Base-by-base conservation (phyloP, 2,888 invertebrate genomes). In the Malthinus seriepunctatus region DNA sequence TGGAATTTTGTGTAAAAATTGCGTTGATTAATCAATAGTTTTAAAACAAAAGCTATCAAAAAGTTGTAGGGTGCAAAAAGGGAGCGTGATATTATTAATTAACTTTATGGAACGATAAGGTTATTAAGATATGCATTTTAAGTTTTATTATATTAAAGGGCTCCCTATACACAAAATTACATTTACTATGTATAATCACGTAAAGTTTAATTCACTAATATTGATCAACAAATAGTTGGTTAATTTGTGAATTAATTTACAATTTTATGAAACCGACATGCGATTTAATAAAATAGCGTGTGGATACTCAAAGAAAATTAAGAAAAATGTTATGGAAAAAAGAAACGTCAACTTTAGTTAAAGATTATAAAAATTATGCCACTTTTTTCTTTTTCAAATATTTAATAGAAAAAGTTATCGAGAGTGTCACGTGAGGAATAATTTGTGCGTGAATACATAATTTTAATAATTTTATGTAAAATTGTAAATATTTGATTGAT, bases 231-330 rank as follows among this genome's bases (percentile, higher is more conserved):
- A 42, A 42, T 23, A 42, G 23, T 10, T 6, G 7, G 15, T 42
- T 42, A 42, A 42, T 42, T 42, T 15, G 23, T 15, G 39, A 42
- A 42, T 42, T 42, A 15, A 42, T 42, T 42, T 42, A 23, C 39
- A 42, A 23, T 42, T 42, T 42, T 42, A 42, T 9, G n/a, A n/a
- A n/a, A 15, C 39, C 15, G 39, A 15, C 39, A 42, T 42, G 39
- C 39, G n/a, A n/a, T n/a, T n/a, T n/a, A 15, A 42, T 9, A 15
- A 15, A 39, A 42, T 23, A 2, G 39, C 5, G 15, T 15, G 39
- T n/a, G 0, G 5, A 39, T 14, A 2, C 23, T 23, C 3, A 23
- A 23, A 2, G 23, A 23, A 23, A 23, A 23, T 23, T 2, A 23
- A 23, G 23, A 23, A 23, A 23, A 23, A 23, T 23, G 23, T 5